Conservation (phyloP, 2,113 vertebrate species). For the Xerus inauris region DNA sequence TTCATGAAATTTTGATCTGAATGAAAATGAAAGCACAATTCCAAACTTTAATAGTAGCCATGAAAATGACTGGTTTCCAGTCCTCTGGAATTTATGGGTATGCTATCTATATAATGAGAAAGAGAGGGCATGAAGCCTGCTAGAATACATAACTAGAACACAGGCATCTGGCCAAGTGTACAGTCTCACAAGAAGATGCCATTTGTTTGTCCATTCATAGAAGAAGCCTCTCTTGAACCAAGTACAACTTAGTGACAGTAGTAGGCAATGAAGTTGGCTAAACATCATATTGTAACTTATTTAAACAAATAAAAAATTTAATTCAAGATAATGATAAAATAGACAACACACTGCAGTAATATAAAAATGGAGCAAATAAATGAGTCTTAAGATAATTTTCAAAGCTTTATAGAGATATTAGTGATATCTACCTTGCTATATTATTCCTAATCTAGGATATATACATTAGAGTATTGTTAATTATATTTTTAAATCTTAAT, state of each 20-base stretch:
- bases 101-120: not conserved
- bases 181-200: not conserved
- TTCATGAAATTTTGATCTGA: too few relatives aligned
- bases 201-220: not conserved
- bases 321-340: constrained; percentile 26
- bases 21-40: too few relatives aligned
- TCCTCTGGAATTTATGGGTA: constrained; percentile 42
- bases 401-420: not conserved
- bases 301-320: not conserved
- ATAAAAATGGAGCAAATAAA: not conserved
- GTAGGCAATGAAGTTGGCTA: not conserved
- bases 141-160: not conserved
- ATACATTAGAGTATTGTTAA: not conserved
- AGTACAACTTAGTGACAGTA: not conserved
- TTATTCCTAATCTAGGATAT: not conserved
- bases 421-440: not conserved
- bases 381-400: not conserved
- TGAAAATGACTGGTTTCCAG: constrained; percentile 50
- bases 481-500: not conserved
- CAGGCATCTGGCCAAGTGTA: not conserved
- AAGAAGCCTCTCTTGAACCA: not conserved
- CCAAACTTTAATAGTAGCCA: constrained; percentile 6
- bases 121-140: not conserved
- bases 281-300: not conserved
- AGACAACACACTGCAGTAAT: not conserved